Conservation (phyloP, 2,888 invertebrate genomes). For the Yponomeuta malinellus region DNA sequence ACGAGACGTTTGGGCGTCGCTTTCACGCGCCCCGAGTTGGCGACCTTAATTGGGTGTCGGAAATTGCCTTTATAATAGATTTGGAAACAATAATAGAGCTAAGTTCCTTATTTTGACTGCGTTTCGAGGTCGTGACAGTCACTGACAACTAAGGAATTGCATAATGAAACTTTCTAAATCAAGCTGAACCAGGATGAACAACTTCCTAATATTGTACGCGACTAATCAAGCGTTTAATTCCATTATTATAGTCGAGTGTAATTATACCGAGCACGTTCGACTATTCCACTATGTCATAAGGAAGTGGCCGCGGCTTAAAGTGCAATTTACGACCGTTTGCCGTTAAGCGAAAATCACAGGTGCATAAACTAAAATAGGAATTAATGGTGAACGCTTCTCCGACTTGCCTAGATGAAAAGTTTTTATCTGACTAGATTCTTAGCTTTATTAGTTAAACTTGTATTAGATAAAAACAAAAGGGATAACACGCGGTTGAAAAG, state of each 20-base stretch:
- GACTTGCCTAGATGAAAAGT: too few relatives aligned
- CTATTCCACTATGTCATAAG: neutral
- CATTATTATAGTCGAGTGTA: neutral
- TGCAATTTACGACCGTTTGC: neutral
- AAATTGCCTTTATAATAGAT: neutral
- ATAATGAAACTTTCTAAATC: slow-evolving; percentile 1
- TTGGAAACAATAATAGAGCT: neutral
- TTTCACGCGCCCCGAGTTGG: neutral
- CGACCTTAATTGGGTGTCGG: neutral
- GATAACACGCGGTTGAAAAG: too few relatives aligned
- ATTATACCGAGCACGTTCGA: neutral
- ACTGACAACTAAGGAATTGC: neutral
- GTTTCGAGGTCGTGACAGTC: neutral
- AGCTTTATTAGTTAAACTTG: too few relatives aligned
- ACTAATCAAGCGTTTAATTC: neutral
- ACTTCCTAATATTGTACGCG: neutral
- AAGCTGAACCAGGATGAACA: slow-evolving; percentile 6
- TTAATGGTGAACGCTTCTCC: too few relatives aligned
- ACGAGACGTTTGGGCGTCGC: neutral
- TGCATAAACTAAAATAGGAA: neutral
- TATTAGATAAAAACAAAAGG: too few relatives aligned
- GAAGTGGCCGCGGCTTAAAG: neutral
- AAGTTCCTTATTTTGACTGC: neutral
- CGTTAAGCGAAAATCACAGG: neutral
- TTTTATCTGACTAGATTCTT: too few relatives aligned